Evolutionary conservation across 2,113 vertebrate species (phyloP).

Genomic region (Leucoraja erinaceus): DNA sequence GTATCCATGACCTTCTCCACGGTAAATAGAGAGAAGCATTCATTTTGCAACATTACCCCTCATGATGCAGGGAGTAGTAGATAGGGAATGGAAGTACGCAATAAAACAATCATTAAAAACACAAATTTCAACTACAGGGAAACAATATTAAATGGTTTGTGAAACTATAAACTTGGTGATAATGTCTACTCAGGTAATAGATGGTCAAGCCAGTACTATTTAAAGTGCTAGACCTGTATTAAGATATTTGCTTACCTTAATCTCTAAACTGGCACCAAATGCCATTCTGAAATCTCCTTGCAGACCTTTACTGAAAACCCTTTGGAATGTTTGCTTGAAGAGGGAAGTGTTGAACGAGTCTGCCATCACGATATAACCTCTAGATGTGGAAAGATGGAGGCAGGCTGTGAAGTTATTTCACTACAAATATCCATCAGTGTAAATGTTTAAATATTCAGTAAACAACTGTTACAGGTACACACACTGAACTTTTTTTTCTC

Average conservation of each 20-base stretch:
- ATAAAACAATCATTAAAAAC: background rate
- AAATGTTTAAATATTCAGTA: background rate
- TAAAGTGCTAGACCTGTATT: background rate
- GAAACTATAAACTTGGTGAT: background rate
- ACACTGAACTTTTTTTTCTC: too few species aligned
- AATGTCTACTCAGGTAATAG: too few species aligned
- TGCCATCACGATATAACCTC: constrained; percentile 93
- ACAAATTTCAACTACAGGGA: background rate
- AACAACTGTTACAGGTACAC: background rate
- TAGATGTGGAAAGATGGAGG: constrained; percentile 44
- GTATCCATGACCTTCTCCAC: too few species aligned
- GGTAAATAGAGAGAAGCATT: too few species aligned
- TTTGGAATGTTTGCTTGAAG: constrained; percentile 98
- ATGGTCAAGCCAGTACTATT: background rate
- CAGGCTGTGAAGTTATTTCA: background rate
- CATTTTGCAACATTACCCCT: too few species aligned
- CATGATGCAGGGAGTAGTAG: background rate
- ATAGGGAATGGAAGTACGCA: background rate
- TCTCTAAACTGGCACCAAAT: constrained; percentile 83
- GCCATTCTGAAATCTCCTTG: constrained; percentile 89
- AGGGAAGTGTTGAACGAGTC: constrained; percentile 97
- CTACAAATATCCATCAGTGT: background rate
- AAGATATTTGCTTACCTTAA: constrained; percentile 68
- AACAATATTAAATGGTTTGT: background rate
- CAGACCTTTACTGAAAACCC: constrained; percentile 85